A percentile compares a stretch with the other conserved stretches of the same genome.
phyloP scores from a whole-genome alignment of 1,140 invertebrate genomes.

The Aporrectodea caliginosa region DNA sequence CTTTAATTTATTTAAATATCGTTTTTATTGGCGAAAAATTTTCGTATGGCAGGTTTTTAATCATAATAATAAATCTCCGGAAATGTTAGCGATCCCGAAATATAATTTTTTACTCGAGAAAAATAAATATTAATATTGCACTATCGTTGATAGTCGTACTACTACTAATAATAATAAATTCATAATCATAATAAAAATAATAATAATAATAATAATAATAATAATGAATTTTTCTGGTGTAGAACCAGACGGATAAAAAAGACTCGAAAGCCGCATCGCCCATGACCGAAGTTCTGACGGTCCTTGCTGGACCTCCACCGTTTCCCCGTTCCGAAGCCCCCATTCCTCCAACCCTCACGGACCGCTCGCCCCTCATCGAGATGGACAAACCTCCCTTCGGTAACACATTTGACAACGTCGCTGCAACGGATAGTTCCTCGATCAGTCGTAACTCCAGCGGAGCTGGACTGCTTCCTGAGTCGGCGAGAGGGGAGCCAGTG shows the following conservation, averaged over 20 bases:
- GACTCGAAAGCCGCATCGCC: background rate
- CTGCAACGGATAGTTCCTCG: too few relatives aligned
- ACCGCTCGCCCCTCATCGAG: background rate
- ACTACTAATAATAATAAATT: background rate
- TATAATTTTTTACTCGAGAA: too few relatives aligned
- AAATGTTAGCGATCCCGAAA: too few relatives aligned
- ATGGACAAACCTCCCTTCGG: background rate
- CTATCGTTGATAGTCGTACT: too few relatives aligned
- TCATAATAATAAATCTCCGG: too few relatives aligned
- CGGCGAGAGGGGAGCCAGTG: background rate
- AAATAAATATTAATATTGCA: too few relatives aligned
- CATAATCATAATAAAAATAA: background rate
- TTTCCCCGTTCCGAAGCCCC: background rate
- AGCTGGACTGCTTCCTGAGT: background rate
- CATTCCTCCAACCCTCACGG: too few relatives aligned
- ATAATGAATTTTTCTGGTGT: background rate
- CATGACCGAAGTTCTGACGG: background rate
- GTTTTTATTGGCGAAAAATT: too few relatives aligned
- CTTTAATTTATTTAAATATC: too few relatives aligned
- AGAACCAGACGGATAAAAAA: background rate
- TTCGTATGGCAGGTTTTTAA: too few relatives aligned
- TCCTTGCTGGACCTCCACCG: background rate
- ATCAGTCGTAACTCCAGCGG: too few relatives aligned
- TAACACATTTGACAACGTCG: background rate
- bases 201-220: too few relatives aligned